Percentiles rank a stretch among this genome's conserved stretches.
Evolutionary conservation across 2,797 vertebrate genomes (phyloP).

Genomic region (Aldrovandia affinis): DNA sequence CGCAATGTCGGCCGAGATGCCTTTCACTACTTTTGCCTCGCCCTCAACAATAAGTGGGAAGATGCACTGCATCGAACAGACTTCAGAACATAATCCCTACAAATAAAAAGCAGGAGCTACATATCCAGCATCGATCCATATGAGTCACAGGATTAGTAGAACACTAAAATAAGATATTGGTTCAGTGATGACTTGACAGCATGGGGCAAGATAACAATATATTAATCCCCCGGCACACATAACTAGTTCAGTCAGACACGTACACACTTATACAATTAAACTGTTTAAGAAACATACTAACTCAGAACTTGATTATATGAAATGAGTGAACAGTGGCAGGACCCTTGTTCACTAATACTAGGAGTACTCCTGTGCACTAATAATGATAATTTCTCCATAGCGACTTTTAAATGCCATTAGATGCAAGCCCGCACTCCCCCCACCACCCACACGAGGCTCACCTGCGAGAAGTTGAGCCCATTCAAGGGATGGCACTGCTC

Average conservation of each 20-base stretch:
- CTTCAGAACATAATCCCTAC: neutral
- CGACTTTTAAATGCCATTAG: neutral
- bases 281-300: neutral
- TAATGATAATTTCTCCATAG: neutral
- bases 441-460: slow-evolving; percentile 55
- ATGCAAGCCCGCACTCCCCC: neutral
- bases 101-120: neutral
- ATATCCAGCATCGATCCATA: slow-evolving; percentile 6
- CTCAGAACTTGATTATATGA: neutral
- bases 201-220: neutral
- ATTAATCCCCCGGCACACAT: neutral
- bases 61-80: neutral
- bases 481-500: slow-evolving; percentile 90
- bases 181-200: neutral
- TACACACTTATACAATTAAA: neutral
- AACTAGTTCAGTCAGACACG: neutral
- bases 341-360: neutral
- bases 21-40: neutral
- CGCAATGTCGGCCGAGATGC: neutral
- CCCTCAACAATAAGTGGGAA: neutral
- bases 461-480: slow-evolving; percentile 89
- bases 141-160: neutral
- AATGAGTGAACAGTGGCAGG: neutral
- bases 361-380: too few relatives aligned
- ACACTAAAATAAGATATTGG: neutral